Evolutionary conservation across 1,140 invertebrate genomes (phyloP).

Genomic region (Microvelia longipes): DNA sequence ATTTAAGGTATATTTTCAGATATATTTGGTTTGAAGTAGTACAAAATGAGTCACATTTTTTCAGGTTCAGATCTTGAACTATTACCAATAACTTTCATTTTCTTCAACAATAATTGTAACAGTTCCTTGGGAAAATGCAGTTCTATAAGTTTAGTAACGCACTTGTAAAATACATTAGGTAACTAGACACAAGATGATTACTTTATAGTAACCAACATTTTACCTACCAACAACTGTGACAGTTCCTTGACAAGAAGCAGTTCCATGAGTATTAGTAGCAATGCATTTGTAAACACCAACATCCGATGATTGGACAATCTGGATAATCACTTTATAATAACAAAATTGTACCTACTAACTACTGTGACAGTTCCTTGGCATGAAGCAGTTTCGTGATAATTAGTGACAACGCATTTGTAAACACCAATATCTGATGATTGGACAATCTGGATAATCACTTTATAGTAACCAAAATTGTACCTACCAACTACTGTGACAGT

Average conservation of each 20-base stretch:
- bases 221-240: constrained; percentile 58
- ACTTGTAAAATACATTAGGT: too few relatives aligned
- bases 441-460: constrained; percentile 74
- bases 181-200: too few relatives aligned
- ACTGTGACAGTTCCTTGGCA: constrained; percentile 64
- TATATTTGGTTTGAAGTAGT: too few relatives aligned
- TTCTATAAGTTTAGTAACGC: too few relatives aligned
- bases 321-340: constrained; percentile 79
- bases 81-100: too few relatives aligned
- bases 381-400: constrained; percentile 60
- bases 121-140: too few relatives aligned
- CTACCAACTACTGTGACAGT: constrained; percentile 60
- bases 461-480: constrained; percentile 54
- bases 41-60: too few relatives aligned
- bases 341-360: constrained; percentile 45
- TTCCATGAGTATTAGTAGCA: constrained; percentile 70
- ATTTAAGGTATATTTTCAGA: too few relatives aligned
- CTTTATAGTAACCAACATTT: too few relatives aligned
- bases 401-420: constrained; percentile 75
- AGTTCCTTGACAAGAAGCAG: constrained; percentile 53
- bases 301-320: constrained; percentile 60
- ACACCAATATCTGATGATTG: constrained; percentile 62
- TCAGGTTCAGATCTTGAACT: too few relatives aligned
- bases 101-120: too few relatives aligned
- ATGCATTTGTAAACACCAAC: constrained; percentile 77